phyloP scores from a whole-genome alignment of 1,140 invertebrate species.

The Nephila pilipes region DNA sequence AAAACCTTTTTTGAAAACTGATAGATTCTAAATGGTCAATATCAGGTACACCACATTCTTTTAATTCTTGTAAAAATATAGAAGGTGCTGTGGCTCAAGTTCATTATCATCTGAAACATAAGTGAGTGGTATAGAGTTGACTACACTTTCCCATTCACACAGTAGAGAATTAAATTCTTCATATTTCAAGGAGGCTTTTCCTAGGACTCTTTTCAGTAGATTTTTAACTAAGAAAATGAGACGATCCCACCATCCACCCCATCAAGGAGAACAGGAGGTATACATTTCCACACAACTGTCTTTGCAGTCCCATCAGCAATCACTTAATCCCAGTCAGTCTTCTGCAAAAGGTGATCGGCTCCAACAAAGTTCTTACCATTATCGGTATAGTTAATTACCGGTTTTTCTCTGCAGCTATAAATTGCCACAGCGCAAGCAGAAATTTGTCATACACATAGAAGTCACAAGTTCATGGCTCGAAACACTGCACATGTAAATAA shows the following conservation, averaged over 20 bases:
- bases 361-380: neutral
- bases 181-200: neutral
- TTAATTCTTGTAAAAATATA: too few relatives aligned
- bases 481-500: constrained; percentile 3
- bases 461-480: neutral
- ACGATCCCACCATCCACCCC: neutral
- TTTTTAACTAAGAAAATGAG: neutral
- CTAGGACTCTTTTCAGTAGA: neutral
- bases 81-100: too few relatives aligned
- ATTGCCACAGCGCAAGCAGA: neutral
- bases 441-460: neutral
- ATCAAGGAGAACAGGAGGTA: neutral
- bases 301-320: neutral
- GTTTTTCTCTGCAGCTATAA: neutral
- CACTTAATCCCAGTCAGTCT: neutral
- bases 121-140: too few relatives aligned
- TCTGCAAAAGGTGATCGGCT: neutral
- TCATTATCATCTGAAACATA: too few relatives aligned
- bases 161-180: too few relatives aligned
- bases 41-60: too few relatives aligned
- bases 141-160: neutral
- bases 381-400: neutral
- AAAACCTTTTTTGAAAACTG: too few relatives aligned
- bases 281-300: neutral
- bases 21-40: too few relatives aligned